Base-by-base conservation (phyloP, 2,888 invertebrate genomes). In the Leptarthrus brevirostris region DNA sequence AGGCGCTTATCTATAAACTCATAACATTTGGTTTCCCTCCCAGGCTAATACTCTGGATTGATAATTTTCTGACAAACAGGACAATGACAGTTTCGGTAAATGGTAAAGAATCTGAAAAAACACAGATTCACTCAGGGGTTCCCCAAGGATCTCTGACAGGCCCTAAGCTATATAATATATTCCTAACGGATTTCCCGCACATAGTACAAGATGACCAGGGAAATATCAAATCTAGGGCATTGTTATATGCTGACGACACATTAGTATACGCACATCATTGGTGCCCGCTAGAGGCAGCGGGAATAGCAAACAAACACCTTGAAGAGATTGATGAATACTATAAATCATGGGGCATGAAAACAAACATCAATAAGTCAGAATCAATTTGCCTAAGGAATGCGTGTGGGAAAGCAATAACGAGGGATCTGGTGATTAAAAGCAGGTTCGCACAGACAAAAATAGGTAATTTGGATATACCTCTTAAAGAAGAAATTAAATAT, bases 91-190 rank as follows among this genome's bases (percentile, higher is more conserved):
- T 40, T 3, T 6, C 40, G n/a, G n/a, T n/a, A 6, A 40, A 12
- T 12, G 40, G 12, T 12, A 12, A 40, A 36, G n/a, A 64, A 6
- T 40, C 40, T 3, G n/a, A 12, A 3, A 12, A 1, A 40, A 12
- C n/a, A 3, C 0, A 40, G 3, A n/a, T 40, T 12, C n/a, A 12
- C 12, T 6, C 40, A 40, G 40, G 40, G 8, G 40, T 54, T 0
- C 71, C 71, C 16, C 71, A 71, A 40, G 71, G 71, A 18, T 71
- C 71, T 3, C 14, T 71, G 1, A 30, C 36, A 12, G 71, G 71
- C 4, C 54, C 71, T 10, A 53, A 24, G 36, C 53, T 73, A 2
- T 73, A 12, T 40, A 73, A 73, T 26, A 24, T 72, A 8, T 73
- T 34, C 16, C 8, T 73, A 10, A 8, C 20, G 34, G 64, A 73